These are phyloP conservation scores for Lucilia sericata DNA, from an alignment of 1,140 invertebrate genomes.

Conservation along the genomic window DNA sequence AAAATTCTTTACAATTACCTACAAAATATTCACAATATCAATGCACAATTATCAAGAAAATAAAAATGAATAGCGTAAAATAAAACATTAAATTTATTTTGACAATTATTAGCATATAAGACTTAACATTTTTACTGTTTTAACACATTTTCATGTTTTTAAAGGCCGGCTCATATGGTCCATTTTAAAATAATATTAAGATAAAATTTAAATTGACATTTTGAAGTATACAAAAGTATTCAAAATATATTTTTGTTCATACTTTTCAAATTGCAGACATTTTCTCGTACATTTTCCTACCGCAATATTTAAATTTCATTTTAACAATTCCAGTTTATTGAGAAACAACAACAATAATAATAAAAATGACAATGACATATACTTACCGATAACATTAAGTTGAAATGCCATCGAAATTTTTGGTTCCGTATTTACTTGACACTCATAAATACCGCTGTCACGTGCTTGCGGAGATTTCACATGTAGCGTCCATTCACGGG, in stretches of 20 bases:
- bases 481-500: constrained; percentile 93
- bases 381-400: constrained; percentile 89
- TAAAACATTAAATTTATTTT: no score
- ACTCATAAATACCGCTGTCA: constrained; percentile 89
- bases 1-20: no score
- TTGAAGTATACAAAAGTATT: background rate
- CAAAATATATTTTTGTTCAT: background rate
- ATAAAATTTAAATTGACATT: constrained; percentile 3
- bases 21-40: no score
- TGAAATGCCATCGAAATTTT: constrained; percentile 91
- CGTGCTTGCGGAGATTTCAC: constrained; percentile 88
- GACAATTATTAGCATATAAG: no score
- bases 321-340: background rate
- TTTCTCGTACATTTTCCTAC: background rate
- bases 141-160: no score
- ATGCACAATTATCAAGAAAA: no score
- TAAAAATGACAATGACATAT: background rate
- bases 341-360: background rate
- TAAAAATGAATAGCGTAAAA: no score
- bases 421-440: constrained; percentile 92
- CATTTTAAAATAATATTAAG: background rate
- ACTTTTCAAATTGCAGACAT: background rate
- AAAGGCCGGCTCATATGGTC: no score
- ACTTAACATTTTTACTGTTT: no score
- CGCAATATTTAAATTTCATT: background rate